Conservation (phyloP, 2,888 invertebrate species). For the Cephus runcator region DNA sequence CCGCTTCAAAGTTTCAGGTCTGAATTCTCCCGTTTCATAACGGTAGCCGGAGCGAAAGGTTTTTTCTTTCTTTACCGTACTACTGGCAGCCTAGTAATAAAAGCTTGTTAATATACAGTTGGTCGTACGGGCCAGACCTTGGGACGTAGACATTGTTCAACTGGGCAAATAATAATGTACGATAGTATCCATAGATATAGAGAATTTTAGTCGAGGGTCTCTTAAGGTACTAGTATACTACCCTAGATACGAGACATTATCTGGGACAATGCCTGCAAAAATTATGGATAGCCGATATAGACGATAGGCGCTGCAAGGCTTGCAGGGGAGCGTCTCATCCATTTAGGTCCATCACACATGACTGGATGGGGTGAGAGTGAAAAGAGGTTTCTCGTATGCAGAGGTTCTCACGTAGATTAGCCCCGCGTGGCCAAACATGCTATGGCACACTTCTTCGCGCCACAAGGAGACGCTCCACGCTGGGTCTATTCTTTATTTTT, state of each 20-base stretch:
- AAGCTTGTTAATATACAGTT: not conserved
- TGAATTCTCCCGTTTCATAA: not conserved
- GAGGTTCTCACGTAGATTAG: constrained; percentile 63
- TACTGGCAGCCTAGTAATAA: not conserved
- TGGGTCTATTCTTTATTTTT: not conserved
- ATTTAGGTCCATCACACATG: constrained; percentile 66
- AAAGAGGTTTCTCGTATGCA: constrained; percentile 59
- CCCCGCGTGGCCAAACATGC: constrained; percentile 5
- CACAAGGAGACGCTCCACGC: not conserved
- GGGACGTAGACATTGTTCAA: not conserved
- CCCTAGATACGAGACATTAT: not conserved
- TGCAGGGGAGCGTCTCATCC: constrained; percentile 64
- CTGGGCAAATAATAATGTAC: not conserved
- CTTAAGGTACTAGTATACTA: not conserved
- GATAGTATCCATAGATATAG: not conserved
- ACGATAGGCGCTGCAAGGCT: constrained; percentile 45
- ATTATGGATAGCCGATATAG: constrained; percentile 62
- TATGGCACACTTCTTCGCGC: not conserved
- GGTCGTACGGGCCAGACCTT: not conserved
- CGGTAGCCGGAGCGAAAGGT: not conserved
- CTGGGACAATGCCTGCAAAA: constrained; percentile 44
- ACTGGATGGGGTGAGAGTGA: constrained; percentile 64
- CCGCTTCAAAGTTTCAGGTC: not conserved
- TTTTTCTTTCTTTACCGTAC: not conserved
- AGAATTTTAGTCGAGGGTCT: not conserved